Evolutionary conservation across 2,888 invertebrate species (phyloP).

Genomic region (Orthosia gracilis): DNA sequence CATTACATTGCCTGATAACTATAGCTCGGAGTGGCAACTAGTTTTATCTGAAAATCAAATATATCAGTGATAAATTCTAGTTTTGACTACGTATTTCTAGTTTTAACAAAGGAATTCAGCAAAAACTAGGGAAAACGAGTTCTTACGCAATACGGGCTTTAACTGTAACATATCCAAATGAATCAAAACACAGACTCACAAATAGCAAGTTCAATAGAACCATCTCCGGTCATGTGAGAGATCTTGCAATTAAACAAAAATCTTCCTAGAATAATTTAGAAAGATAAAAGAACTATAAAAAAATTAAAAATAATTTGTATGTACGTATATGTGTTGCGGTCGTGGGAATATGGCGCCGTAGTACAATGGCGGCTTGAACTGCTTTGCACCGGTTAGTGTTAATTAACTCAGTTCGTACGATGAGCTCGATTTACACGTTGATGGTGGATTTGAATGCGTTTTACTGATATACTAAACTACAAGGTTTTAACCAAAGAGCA

Average conservation of each 20-base stretch:
- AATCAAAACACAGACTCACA: conserved; percentile 15
- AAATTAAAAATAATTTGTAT: conserved; percentile 60
- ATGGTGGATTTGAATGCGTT: conserved; percentile 53
- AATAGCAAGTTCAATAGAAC: conserved; percentile 62
- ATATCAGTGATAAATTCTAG: too few relatives aligned
- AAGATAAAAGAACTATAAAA: conserved; percentile 61
- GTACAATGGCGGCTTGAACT: conserved; percentile 79
- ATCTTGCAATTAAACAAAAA: conserved; percentile 60
- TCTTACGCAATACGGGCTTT: too few relatives aligned
- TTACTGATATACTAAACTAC: conserved; percentile 33
- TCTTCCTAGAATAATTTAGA: conserved; percentile 59
- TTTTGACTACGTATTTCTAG: too few relatives aligned
- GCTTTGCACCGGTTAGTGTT: conserved; percentile 79
- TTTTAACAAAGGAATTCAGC: too few relatives aligned
- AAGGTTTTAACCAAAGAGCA: not conserved
- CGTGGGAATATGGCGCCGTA: conserved; percentile 78
- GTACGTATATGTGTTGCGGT: conserved; percentile 61
- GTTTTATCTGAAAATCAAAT: too few relatives aligned
- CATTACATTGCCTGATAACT: too few relatives aligned
- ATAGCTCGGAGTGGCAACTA: too few relatives aligned
- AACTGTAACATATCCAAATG: not conserved
- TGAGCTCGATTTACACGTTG: conserved; percentile 52
- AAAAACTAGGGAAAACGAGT: too few relatives aligned
- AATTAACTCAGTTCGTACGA: conserved; percentile 75
- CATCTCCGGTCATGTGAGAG: conserved; percentile 62